phyloP scores from a whole-genome alignment of 92 coral and sea anemone genomes.

The Epizoanthus illoricatus region DNA sequence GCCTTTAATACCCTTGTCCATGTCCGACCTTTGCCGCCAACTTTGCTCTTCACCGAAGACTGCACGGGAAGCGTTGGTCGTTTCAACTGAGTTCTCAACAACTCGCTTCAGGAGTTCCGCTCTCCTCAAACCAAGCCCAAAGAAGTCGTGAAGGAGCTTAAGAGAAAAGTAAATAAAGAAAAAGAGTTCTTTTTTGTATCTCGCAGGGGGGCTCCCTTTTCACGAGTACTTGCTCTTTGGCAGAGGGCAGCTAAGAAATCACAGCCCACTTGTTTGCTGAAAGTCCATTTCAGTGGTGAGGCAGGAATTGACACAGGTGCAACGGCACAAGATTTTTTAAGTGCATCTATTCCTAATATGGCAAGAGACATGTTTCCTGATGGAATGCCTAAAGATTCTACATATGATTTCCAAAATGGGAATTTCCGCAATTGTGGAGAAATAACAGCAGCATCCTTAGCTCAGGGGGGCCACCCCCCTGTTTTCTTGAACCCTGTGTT shows the following conservation, averaged over 20 bases:
- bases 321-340: constrained; percentile 43
- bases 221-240: constrained; percentile 47
- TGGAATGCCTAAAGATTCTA: constrained; percentile 53
- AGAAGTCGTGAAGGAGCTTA: too few relatives aligned
- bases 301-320: constrained; percentile 52
- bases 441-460: constrained; percentile 40
- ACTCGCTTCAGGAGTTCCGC: too few relatives aligned
- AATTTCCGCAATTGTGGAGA: constrained; percentile 45
- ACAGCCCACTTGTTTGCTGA: constrained; percentile 23
- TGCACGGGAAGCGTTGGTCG: too few relatives aligned
- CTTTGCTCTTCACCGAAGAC: too few relatives aligned
- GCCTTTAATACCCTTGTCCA: too few relatives aligned
- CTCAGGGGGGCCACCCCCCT: constrained; percentile 54
- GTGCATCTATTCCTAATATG: constrained; percentile 31
- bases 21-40: too few relatives aligned
- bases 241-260: constrained; percentile 53
- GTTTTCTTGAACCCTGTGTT: constrained; percentile 49
- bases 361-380: constrained; percentile 48
- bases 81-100: too few relatives aligned
- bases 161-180: too few relatives aligned
- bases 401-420: constrained; percentile 52
- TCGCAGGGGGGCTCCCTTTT: constrained; percentile 15
- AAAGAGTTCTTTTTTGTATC: too few relatives aligned
- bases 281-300: constrained; percentile 45
- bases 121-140: too few relatives aligned